Evolutionary conservation across 2,888 invertebrate species (phyloP), one percentile per base, ranked within the genome.

Genomic region (Subacronicta megacephala): DNA sequence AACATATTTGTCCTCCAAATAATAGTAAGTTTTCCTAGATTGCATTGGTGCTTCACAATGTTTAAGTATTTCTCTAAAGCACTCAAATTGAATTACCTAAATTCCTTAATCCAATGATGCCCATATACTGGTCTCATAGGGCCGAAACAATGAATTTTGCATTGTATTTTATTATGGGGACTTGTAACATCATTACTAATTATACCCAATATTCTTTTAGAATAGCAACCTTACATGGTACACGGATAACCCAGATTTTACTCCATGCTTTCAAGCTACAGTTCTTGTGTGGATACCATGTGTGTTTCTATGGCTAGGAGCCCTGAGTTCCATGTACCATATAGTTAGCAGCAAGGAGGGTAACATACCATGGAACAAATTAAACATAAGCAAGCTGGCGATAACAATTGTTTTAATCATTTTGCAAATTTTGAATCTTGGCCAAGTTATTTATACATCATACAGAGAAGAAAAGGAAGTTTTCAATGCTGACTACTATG

Each of bases 251-350:
- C 99, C 98, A 13, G 96, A 97, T 84, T 95, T 99, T 72, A 97
- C 98, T 59, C 95, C 95, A 82, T 99, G 99, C 90, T 98, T 99
- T 87, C 97, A 98, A 91, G 96, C 97, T 85, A 98, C 99, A 1
- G 96, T 97, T 0, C 89, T 99, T 35, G 95, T 98, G 40, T 99
- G 99, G 98, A 89, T 95, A 36, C 99, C 99, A 1, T 98, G 98
- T 87, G 92, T 95, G 29, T 97, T 97, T 85, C 92, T 98, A 10
- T 98, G 97, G 97, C 62, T 96, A 0, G 96, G 97, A 75, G 93
- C 96, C 1, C 88, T 96, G 16, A 88, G 98, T 56, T 98, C 98
- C 80, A 91, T 96, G 52, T 97, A 95, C 83, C 97, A 97, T 80
- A 95, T 97, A 68, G 83, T 96, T 64, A 95, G 95, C 77, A 97